Base-by-base conservation (phyloP, 2,888 invertebrate genomes). In the Drosophila atroscutellata region DNA sequence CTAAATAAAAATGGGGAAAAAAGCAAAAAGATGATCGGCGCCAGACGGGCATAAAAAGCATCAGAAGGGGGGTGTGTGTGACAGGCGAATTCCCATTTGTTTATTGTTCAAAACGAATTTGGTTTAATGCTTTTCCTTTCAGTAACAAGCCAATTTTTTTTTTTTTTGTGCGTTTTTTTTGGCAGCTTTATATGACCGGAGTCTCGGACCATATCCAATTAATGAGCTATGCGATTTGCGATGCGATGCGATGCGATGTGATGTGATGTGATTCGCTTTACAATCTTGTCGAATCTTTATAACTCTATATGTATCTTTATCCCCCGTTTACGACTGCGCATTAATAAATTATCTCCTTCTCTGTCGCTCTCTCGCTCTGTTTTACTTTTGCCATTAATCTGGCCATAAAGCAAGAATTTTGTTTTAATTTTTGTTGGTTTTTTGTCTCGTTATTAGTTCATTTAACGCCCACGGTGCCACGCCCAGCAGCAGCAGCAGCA, bases 11-110 rank as follows among this genome's bases (percentile, higher is more conserved):
- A 30, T 52, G 49, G 51, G 56, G 13, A 50, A 30, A 37, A 32
- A 34, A 28, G 7, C 20, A 55, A 42, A 66, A 63, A 58, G 26
- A 69, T 65, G 69, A 69, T 73, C 67, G 85, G 85, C 85, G 89
- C 85, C 85, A 88, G 85, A 86, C 85, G 79, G 55, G 61, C 85
- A 88, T 86, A 72, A 88, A 85, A 86, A 70, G 26, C 32, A 49
- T n/a, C 60, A 52, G 51, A 57, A 58, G 59, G 61, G 58, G 64
- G 18, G 24, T 24, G 15, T 18, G 50, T 20, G 37, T 37, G 45
- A 42, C 62, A 55, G 72, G 67, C 84, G 71, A 66, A 86, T 81
- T 79, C 65, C 57, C 60, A 69, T 77, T 84, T 84, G 82, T 84
- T 84, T 82, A 82, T 84, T 83, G 61, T 71, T 71, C 32, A 62